Base-by-base conservation (phyloP, 2,888 invertebrate species). In the Diarsia dahlii region DNA sequence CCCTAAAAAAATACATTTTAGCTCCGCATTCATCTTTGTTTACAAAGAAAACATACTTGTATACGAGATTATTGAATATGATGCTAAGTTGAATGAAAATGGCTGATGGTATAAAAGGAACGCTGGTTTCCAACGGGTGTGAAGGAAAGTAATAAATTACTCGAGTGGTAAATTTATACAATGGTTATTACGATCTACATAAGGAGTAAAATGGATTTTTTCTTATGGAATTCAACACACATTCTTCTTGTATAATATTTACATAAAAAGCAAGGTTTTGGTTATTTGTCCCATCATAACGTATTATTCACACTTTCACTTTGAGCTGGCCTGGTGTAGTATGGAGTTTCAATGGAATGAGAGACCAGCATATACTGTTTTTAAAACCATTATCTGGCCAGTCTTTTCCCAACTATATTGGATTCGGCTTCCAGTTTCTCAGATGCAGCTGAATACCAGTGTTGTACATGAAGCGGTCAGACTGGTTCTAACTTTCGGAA, bases 1-100 rank as follows among this genome's bases (percentile, higher is more conserved):
- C 65, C 84, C 84, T 75, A 71, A 80, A 84, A 85, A 83, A 83
- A 83, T 67, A 82, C 70, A 75, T 77, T 84, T 87, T 69, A 75
- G 71, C 74, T 70, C 39, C 28, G 52, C 66, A 84, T 84, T 70
- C 79, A 79, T 64, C 76, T 79, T 70, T 77, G 71, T 76, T 64
- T 80, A 74, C 85, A 71, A 68, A 78, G 79, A 84, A 82, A 84
- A 87, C 58, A 78, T 75, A 39, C 65, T 76, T 78, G 28, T 62
- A 18, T 46, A 54, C 63, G 28, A 34, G 58, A 76, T 74, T 76
- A 70, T 82, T 86, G 52, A 74, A 68, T 83, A 60, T 73, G 54
- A 70, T 67, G 63, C 48, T n/a, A 54, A 20, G 34, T 50, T 66
- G 60, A 73, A 69, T 39, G 60, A 62, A 50, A 76, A 64, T 75